phyloP scores from a whole-genome alignment of 2,113 vertebrate genomes.

The Phasianus colchicus region DNA sequence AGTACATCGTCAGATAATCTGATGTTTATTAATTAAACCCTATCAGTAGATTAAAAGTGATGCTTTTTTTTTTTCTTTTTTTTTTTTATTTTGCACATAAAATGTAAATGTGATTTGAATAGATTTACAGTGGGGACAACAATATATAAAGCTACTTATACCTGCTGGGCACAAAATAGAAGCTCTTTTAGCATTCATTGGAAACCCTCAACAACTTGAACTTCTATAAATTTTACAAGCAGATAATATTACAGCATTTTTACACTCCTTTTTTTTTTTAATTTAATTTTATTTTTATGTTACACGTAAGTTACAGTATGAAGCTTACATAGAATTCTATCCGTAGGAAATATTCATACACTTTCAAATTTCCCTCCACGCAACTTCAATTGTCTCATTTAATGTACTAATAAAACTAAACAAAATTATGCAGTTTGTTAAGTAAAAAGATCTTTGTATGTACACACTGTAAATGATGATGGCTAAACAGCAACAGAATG shows the following conservation, averaged over 20 bases:
- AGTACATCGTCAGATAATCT: constrained; percentile 48
- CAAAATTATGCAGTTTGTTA: constrained; percentile 12
- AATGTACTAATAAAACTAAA: constrained; percentile 44
- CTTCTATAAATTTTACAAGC: constrained; percentile 88
- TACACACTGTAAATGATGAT: constrained; percentile 15
- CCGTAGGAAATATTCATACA: constrained; percentile 82
- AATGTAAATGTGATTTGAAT: constrained; percentile 80
- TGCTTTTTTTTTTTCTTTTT: constrained; percentile 38
- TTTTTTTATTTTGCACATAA: constrained; percentile 76
- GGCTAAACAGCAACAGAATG: constrained; percentile 23
- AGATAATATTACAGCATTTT: constrained; percentile 89
- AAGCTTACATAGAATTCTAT: constrained; percentile 73
- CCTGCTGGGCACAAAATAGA: constrained; percentile 85
- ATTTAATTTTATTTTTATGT: constrained; percentile 63
- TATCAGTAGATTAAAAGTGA: constrained; percentile 73
- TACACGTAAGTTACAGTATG: constrained; percentile 78
- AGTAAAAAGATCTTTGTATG: constrained; percentile 37
- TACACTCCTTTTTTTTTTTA: constrained; percentile 77
- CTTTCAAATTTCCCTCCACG: constrained; percentile 33
- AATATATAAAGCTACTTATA: constrained; percentile 86
- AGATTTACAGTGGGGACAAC: constrained; percentile 87
- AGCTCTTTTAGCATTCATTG: constrained; percentile 84
- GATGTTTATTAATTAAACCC: constrained; percentile 56
- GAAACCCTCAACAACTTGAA: constrained; percentile 79
- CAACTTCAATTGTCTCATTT: constrained; percentile 71